Conservation (phyloP, 1,140 invertebrate species). For the Caenorhabditis inopinata region DNA sequence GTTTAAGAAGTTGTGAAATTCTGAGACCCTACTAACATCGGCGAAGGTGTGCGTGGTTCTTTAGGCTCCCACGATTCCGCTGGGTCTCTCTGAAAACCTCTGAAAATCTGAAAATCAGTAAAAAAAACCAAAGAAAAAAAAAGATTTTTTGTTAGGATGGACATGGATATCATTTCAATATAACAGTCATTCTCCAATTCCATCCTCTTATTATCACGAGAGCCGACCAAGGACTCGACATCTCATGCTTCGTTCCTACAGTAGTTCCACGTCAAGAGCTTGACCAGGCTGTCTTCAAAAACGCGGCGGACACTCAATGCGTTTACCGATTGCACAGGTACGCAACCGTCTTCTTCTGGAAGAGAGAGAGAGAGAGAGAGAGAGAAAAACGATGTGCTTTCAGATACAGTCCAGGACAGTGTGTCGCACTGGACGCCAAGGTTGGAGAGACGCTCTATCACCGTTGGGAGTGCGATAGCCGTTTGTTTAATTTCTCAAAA, state of each 20-base stretch:
- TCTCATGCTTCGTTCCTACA: constrained; percentile 55
- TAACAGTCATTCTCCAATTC: constrained; percentile 65
- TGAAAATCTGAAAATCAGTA: too few species aligned
- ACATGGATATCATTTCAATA: constrained; percentile 62
- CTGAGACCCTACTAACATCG: too few species aligned
- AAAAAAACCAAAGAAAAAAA: not conserved
- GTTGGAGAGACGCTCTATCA: constrained; percentile 63
- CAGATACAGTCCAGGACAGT: constrained; percentile 59
- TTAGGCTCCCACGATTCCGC: too few species aligned
- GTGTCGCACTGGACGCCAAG: constrained; percentile 62
- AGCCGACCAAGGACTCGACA: constrained; percentile 53
- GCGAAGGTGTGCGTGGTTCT: too few species aligned
- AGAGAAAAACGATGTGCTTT: not conserved
- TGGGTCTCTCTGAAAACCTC: too few species aligned
- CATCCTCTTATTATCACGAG: constrained; percentile 64
- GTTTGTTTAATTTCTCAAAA: constrained; percentile 44
- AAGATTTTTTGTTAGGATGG: constrained; percentile 48
- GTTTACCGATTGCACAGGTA: constrained; percentile 53
- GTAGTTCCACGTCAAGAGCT: constrained; percentile 53
- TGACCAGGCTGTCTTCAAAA: constrained; percentile 48
- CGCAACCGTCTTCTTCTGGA: not conserved
- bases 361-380: not conserved
- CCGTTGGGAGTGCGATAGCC: constrained; percentile 62
- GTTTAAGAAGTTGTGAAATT: too few species aligned
- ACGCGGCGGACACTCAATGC: constrained; percentile 55